Conservation (phyloP, 2,797 vertebrate species). For the Acrocephalus scirpaceus region DNA sequence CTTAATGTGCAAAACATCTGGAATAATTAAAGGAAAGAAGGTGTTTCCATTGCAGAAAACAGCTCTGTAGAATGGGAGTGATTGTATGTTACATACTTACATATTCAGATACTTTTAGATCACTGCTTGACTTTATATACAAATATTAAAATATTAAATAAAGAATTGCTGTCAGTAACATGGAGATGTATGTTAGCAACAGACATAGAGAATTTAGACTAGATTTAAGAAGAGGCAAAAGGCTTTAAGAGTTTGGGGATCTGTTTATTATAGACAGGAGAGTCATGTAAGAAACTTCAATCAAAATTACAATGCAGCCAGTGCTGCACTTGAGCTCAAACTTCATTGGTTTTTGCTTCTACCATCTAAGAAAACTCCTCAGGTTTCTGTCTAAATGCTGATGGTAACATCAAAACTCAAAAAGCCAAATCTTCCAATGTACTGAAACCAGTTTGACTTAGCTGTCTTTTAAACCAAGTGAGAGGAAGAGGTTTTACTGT, state of each 20-base stretch:
- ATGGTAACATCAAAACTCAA: neutral
- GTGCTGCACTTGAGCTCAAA: neutral
- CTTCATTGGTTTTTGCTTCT: neutral
- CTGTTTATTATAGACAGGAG: neutral
- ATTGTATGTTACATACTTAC: neutral
- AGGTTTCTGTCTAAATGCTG: neutral
- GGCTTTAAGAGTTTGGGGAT: neutral
- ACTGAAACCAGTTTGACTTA: neutral
- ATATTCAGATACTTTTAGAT: neutral
- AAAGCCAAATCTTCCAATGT: neutral
- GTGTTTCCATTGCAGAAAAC: constrained; percentile 28
- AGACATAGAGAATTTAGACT: neutral
- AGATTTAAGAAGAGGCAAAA: neutral
- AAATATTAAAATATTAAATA: neutral
- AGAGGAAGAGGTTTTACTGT: neutral
- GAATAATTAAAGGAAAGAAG: constrained; percentile 50
- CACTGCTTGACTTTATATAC: neutral
- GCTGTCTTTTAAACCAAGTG: neutral
- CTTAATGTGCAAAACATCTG: constrained; percentile 68
- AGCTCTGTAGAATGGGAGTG: neutral
- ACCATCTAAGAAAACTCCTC: neutral
- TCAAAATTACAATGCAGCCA: neutral
- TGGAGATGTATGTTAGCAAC: neutral
- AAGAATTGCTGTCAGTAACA: neutral
- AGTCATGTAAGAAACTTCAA: neutral